These are phyloP conservation scores for Polyommatus iphigenia DNA, from an alignment of 2,888 invertebrate species.

Conservation along the genomic window DNA sequence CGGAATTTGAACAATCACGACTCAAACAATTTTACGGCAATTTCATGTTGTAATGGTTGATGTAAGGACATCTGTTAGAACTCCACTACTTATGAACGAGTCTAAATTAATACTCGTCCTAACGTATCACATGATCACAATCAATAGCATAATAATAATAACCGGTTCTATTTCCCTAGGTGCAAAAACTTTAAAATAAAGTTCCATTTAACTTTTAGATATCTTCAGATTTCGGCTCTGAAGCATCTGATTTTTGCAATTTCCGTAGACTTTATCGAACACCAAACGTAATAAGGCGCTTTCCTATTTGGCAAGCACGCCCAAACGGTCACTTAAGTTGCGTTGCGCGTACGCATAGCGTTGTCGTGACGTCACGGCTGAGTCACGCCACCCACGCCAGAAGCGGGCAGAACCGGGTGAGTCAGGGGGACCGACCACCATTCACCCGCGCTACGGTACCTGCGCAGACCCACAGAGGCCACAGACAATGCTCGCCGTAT, in stretches of 20 bases:
- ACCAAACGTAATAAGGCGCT: neutral
- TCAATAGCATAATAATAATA: neutral
- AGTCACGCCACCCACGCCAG: constrained; percentile 31
- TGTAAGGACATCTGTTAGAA: neutral
- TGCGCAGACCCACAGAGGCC: neutral
- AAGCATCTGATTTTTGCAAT: neutral
- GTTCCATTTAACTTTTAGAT: neutral
- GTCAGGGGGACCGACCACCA: constrained; percentile 32
- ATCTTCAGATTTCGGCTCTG: neutral
- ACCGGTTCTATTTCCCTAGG: neutral
- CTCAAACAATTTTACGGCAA: neutral
- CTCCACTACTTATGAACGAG: neutral
- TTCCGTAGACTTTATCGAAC: neutral
- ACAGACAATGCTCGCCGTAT: neutral
- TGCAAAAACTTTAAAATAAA: neutral
- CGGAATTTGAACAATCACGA: neutral
- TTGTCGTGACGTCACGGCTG: constrained; percentile 34
- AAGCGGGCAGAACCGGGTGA: neutral
- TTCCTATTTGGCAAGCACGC: neutral
- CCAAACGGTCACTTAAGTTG: constrained; percentile 22
- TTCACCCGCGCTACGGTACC: constrained; percentile 29
- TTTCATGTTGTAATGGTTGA: neutral
- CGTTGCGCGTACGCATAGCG: constrained; percentile 33
- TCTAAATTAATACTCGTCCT: neutral
- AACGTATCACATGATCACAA: neutral